Conservation (phyloP, 1,140 invertebrate species). For the Psilanteris sp. region DNA sequence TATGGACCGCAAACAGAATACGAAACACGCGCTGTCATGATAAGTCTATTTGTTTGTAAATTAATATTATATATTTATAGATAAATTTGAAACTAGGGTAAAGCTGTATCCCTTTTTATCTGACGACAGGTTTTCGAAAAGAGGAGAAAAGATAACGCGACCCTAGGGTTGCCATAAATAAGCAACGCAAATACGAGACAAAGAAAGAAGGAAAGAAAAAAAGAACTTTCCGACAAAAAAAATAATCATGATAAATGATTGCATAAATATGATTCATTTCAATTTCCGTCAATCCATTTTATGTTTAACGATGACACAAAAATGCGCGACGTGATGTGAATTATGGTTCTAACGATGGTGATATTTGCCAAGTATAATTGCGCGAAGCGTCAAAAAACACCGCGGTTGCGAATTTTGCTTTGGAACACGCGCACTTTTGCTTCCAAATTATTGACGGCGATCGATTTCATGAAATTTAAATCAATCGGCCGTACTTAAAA, state of each 20-base stretch:
- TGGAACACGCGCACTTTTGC: too few species aligned
- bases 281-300: background rate
- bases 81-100: background rate
- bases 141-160: conserved; percentile 4
- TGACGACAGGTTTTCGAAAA: conserved; percentile 9
- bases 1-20: too few species aligned
- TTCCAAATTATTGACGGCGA: too few species aligned
- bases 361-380: background rate
- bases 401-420: too few species aligned
- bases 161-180: conserved; percentile 8
- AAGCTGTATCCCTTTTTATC: conserved; percentile 3
- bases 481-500: too few species aligned
- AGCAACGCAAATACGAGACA: background rate
- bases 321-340: background rate
- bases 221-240: conserved; percentile 8
- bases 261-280: background rate
- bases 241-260: conserved; percentile 20
- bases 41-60: conserved; percentile 1
- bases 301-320: background rate
- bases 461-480: too few species aligned
- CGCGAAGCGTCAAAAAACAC: too few species aligned
- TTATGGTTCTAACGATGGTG: too few species aligned
- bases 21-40: too few species aligned
- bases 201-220: conserved; percentile 2
- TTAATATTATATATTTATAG: background rate